These are phyloP conservation scores for Chionoecetes opilio DNA, from an alignment of 1,140 invertebrate genomes.

Conservation along the genomic window DNA sequence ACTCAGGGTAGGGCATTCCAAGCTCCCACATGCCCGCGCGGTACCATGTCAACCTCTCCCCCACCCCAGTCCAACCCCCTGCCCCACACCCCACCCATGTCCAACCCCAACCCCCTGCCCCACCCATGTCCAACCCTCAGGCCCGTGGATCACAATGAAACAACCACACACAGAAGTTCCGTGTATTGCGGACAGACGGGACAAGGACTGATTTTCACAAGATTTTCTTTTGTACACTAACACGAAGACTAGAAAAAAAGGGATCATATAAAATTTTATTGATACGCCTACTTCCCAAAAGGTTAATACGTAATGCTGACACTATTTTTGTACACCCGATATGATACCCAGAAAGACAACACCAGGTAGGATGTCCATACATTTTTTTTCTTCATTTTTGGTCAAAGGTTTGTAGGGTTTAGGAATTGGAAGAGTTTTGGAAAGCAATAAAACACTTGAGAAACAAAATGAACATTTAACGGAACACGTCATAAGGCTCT, in stretches of 20 bases:
- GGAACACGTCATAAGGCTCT: conserved; percentile 1
- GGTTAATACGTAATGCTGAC: not conserved
- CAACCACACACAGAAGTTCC: conserved; percentile 7
- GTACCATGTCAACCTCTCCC: no score
- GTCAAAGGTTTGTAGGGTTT: not conserved
- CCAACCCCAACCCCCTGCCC: no score
- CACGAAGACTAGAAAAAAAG: conserved; percentile 69
- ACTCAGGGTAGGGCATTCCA: no score
- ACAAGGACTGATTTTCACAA: conserved; percentile 55
- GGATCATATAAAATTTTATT: conserved; percentile 34
- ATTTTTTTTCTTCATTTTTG: not conserved
- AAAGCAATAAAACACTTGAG: conserved; percentile 34
- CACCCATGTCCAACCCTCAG: no score
- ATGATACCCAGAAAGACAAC: conserved; percentile 34
- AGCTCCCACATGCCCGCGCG: no score
- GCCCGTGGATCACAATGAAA: not conserved
- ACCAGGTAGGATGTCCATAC: not conserved
- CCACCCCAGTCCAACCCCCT: no score
- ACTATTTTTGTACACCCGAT: conserved; percentile 21
- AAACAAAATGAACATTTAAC: not conserved
- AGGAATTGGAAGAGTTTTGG: not conserved
- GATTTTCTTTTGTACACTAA: conserved; percentile 58
- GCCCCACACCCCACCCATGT: no score
- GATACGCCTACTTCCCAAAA: conserved; percentile 42
- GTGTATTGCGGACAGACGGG: conserved; percentile 63